Evolutionary conservation across 1,140 invertebrate species (phyloP).

Genomic region (Popillia japonica): DNA sequence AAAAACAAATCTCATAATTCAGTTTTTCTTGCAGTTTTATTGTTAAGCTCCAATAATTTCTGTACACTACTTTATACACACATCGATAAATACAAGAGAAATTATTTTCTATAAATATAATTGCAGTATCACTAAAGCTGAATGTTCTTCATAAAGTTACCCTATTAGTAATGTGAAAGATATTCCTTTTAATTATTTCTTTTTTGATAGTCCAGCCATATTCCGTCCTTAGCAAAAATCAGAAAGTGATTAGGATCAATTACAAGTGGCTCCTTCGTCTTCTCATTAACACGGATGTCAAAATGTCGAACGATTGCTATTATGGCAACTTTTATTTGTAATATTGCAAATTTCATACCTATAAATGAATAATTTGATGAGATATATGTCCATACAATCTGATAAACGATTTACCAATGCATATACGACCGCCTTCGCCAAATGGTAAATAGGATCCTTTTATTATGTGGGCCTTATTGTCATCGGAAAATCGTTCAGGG

Average conservation of each 20-base stretch:
- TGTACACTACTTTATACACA: too few species aligned
- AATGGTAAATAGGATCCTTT: constrained; percentile 64
- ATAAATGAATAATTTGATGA: neutral
- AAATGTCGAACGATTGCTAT: constrained; percentile 28
- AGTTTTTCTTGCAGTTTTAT: too few species aligned
- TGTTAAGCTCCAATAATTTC: too few species aligned
- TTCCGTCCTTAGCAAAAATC: constrained; percentile 3
- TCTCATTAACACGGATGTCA: constrained; percentile 28
- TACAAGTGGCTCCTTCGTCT: constrained; percentile 31
- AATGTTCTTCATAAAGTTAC: too few species aligned
- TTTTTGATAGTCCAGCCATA: constrained; percentile 34
- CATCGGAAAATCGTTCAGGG: constrained; percentile 66
- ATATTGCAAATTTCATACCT: constrained; percentile 35
- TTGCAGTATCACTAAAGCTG: too few species aligned
- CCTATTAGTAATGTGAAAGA: too few species aligned
- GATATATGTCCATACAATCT: neutral
- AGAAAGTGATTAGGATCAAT: constrained; percentile 17
- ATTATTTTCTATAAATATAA: too few species aligned
- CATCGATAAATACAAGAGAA: too few species aligned
- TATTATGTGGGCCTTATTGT: constrained; percentile 47
- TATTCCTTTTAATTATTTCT: neutral
- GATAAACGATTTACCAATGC: constrained; percentile 57
- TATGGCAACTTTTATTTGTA: constrained; percentile 27
- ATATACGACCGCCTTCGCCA: constrained; percentile 66
- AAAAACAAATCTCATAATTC: too few species aligned